A percentile compares a stretch with the other conserved stretches of the same genome.
Evolutionary conservation across 2,113 vertebrate genomes (phyloP).

Genomic region (Lagopus leucura): DNA sequence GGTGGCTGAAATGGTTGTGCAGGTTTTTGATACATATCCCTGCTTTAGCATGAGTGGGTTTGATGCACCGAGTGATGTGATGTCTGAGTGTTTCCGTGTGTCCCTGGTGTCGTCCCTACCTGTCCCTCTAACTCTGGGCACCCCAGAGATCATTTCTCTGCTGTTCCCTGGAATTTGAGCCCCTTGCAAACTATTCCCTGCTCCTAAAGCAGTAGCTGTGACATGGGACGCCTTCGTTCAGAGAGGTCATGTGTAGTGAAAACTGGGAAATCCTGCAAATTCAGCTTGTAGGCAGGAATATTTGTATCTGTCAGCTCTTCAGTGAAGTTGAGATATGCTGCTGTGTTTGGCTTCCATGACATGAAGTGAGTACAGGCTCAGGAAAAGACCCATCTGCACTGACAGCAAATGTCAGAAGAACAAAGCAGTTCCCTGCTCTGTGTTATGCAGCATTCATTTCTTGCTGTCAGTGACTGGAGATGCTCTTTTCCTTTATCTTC

Average conservation of each 20-base stretch:
- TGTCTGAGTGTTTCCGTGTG: background rate
- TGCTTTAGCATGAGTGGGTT: background rate
- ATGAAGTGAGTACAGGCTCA: background rate
- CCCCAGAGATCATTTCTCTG: background rate
- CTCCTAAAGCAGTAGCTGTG: background rate
- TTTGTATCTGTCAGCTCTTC: background rate
- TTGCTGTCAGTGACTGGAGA: background rate
- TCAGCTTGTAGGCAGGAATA: background rate
- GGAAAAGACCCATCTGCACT: background rate
- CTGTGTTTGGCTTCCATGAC: background rate
- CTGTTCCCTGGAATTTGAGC: background rate
- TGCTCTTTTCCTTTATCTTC: background rate
- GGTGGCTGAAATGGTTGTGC: background rate
- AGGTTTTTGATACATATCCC: background rate
- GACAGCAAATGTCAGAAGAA: background rate
- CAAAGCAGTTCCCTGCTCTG: background rate
- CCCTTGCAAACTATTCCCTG: background rate
- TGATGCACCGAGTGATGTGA: background rate
- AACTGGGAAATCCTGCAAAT: background rate
- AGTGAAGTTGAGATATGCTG: fast-evolving
- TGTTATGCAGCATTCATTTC: fast-evolving
- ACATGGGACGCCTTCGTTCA: background rate
- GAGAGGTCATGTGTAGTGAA: background rate
- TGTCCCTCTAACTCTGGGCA: background rate
- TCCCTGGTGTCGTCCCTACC: fast-evolving